A percentile compares a stretch with the other conserved stretches of the same genome.
phyloP scores from a whole-genome alignment of 2,888 invertebrate genomes.

The Acanthosepion esculentum region DNA sequence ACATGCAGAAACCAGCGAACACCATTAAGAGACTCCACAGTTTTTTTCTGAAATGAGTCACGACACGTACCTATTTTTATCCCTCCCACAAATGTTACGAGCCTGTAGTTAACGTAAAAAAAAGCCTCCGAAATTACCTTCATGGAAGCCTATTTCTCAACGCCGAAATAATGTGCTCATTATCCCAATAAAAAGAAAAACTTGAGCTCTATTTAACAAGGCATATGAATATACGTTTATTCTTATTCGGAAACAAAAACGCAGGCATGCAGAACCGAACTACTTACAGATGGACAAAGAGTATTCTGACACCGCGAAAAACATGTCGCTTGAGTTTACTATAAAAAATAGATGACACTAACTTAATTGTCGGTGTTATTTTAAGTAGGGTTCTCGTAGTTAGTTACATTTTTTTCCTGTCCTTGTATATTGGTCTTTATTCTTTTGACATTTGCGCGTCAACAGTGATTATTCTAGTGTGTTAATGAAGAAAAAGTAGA shows the following conservation, averaged over 20 bases:
- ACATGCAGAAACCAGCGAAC: not conserved
- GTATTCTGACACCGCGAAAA: not conserved
- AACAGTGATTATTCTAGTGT: not conserved
- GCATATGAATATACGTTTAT: not conserved
- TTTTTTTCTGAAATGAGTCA: not conserved
- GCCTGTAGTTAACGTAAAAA: not conserved
- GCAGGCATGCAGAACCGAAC: conserved; percentile 13
- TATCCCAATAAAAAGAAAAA: not conserved
- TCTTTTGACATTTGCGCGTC: not conserved
- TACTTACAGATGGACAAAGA: not conserved
- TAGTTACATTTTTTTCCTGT: not conserved
- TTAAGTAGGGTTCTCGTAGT: not conserved
- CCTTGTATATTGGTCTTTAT: not conserved
- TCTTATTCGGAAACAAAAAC: not conserved
- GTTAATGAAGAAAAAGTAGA: not conserved
- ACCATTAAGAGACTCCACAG: not conserved
- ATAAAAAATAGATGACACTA: not conserved
- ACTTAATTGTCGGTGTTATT: conserved; percentile 5
- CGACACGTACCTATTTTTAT: not conserved
- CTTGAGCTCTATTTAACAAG: conserved; percentile 33
- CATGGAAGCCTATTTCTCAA: not conserved
- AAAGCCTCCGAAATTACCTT: not conserved
- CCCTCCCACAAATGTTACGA: not conserved
- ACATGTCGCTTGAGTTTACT: not conserved
- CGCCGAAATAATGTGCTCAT: not conserved